Conservation (phyloP, 2,888 invertebrate species). For the Arge pagana region DNA sequence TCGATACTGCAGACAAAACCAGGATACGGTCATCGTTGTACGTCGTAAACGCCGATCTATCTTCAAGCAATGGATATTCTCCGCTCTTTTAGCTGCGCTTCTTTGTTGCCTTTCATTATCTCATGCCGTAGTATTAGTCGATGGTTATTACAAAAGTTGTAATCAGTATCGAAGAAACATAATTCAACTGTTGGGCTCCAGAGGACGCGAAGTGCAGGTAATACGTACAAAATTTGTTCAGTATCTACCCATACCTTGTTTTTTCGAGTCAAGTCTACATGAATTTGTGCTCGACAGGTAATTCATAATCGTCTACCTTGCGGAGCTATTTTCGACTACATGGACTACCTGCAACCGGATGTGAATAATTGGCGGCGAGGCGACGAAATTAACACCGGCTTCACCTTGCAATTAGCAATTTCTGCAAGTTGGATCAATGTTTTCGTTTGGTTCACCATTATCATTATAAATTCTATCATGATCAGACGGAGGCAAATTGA, state of each 20-base stretch:
- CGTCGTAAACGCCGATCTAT: slow-evolving; percentile 40
- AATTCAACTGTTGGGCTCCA: slow-evolving; percentile 58
- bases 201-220: slow-evolving; percentile 44
- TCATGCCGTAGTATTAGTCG: slow-evolving; percentile 72
- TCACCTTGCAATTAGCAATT: slow-evolving; percentile 70
- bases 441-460: slow-evolving; percentile 62
- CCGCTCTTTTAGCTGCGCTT: slow-evolving; percentile 66
- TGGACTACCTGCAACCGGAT: slow-evolving; percentile 81
- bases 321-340: slow-evolving; percentile 77
- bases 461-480: slow-evolving; percentile 62
- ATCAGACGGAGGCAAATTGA: slow-evolving; percentile 46
- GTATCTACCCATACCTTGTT: neutral
- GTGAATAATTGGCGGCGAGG: slow-evolving; percentile 68
- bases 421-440: slow-evolving; percentile 68
- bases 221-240: neutral
- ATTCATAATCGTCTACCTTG: slow-evolving; percentile 73
- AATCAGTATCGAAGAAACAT: slow-evolving; percentile 73
- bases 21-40: slow-evolving; percentile 37
- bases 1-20: neutral
- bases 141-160: slow-evolving; percentile 78
- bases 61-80: slow-evolving; percentile 66
- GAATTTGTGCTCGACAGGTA: slow-evolving; percentile 36
- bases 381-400: slow-evolving; percentile 74
- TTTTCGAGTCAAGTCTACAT: no score
- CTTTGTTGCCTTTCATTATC: slow-evolving; percentile 70